Conservation (phyloP, 2,113 vertebrate species). For the Periophthalmodon schlosseri region DNA sequence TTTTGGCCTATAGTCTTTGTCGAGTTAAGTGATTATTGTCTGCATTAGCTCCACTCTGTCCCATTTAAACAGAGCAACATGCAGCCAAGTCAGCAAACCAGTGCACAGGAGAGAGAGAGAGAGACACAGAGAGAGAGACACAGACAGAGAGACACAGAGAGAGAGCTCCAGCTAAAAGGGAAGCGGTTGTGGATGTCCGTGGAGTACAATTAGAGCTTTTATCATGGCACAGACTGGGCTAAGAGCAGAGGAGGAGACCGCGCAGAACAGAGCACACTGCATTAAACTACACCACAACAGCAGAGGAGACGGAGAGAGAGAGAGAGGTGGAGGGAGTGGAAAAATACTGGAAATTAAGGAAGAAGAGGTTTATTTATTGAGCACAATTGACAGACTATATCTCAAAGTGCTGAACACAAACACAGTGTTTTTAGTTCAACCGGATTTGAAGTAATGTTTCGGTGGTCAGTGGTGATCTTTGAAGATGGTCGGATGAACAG, state of each 20-base stretch:
- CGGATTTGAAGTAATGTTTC: no score
- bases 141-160: no score
- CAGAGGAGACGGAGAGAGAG: no score
- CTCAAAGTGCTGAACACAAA: no score
- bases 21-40: constrained; percentile 55
- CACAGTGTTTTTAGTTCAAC: no score
- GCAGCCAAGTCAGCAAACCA: constrained; percentile 50
- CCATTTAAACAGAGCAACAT: constrained; percentile 36
- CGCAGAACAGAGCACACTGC: constrained; percentile 8
- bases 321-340: not conserved
- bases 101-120: constrained; percentile 1
- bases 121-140: no score
- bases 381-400: no score
- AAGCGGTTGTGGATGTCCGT: constrained; percentile 27
- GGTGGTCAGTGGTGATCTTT: no score
- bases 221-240: constrained; percentile 33
- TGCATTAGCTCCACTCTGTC: constrained; percentile 41
- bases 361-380: not conserved
- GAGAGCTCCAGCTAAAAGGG: constrained; percentile 14
- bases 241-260: not conserved
- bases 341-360: not conserved
- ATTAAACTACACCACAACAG: not conserved
- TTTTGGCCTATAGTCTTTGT: not conserved
- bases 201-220: constrained; percentile 48
- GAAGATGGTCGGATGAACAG: no score